Conservation (phyloP, 2,797 vertebrate species). For the Premnoplex brunnescens region DNA sequence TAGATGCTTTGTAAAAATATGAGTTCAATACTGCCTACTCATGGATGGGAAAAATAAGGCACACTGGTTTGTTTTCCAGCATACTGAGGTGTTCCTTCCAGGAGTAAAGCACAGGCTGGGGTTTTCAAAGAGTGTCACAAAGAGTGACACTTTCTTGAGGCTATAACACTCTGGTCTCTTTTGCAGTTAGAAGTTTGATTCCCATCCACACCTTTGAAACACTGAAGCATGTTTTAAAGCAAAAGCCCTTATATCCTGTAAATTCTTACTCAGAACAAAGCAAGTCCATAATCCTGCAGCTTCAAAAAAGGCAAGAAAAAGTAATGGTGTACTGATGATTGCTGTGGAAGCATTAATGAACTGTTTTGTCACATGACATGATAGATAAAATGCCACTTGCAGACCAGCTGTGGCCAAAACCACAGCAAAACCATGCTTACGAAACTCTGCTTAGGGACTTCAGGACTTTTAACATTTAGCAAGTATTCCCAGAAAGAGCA, state of each 20-base stretch:
- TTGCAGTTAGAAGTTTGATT: not conserved
- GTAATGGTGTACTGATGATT: fast-evolving
- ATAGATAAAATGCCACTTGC: not conserved
- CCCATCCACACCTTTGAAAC: not conserved
- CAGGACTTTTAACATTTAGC: not conserved
- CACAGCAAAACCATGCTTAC: not conserved
- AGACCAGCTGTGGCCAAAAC: not conserved
- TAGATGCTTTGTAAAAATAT: not conserved
- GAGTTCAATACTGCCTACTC: fast-evolving
- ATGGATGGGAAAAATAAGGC: not conserved
- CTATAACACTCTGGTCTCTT: fast-evolving
- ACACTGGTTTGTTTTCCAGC: not conserved
- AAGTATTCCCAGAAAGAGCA: not conserved
- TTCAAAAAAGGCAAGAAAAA: not conserved
- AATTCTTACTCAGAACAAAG: not conserved
- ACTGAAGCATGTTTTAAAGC: not conserved
- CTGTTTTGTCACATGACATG: fast-evolving
- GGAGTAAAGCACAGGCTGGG: not conserved
- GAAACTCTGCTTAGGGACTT: not conserved
- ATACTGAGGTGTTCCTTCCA: not conserved
- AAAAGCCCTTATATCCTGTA: not conserved
- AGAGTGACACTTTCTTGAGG: not conserved
- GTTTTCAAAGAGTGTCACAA: not conserved
- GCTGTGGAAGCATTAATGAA: not conserved
- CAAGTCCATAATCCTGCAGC: not conserved